Evolutionary conservation across 1,140 invertebrate species (phyloP).

Genomic region (Drosophila bifasciata): DNA sequence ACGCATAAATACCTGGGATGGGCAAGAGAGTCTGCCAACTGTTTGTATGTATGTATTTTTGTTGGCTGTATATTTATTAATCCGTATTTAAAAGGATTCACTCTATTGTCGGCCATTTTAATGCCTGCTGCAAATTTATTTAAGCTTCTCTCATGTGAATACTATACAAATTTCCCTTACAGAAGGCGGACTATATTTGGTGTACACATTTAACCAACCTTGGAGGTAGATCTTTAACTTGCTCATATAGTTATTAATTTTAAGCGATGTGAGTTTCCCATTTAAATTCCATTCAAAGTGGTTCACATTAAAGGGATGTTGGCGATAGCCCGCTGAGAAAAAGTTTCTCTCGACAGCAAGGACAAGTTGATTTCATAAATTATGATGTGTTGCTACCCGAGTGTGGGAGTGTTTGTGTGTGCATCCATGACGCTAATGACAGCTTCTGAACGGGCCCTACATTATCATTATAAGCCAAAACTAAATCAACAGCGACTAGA

Average conservation of each 20-base stretch:
- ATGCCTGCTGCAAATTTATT: constrained; percentile 10
- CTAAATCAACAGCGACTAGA: constrained; percentile 60
- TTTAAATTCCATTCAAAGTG: background rate
- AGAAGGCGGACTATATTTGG: too few relatives aligned
- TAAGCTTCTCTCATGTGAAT: background rate
- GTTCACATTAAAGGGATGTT: background rate
- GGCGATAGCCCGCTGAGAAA: background rate
- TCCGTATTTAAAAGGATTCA: constrained; percentile 36
- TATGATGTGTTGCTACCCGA: constrained; percentile 40
- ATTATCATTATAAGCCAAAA: constrained; percentile 60
- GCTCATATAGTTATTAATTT: background rate
- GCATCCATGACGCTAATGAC: constrained; percentile 49
- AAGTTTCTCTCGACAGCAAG: background rate
- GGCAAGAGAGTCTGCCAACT: background rate
- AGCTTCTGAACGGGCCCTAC: constrained; percentile 29
- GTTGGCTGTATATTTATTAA: constrained; percentile 16
- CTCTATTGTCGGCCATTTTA: constrained; percentile 23
- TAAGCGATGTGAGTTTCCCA: background rate
- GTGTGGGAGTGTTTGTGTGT: constrained; percentile 1
- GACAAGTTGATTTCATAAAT: constrained; percentile 42
- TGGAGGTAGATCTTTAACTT: too few relatives aligned
- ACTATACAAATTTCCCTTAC: too few relatives aligned
- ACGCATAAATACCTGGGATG: constrained; percentile 4
- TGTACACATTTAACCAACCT: too few relatives aligned
- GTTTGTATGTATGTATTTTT: constrained; percentile 3